Base-by-base conservation (phyloP, 2,113 vertebrate species). In the Damaliscus lunatus region DNA sequence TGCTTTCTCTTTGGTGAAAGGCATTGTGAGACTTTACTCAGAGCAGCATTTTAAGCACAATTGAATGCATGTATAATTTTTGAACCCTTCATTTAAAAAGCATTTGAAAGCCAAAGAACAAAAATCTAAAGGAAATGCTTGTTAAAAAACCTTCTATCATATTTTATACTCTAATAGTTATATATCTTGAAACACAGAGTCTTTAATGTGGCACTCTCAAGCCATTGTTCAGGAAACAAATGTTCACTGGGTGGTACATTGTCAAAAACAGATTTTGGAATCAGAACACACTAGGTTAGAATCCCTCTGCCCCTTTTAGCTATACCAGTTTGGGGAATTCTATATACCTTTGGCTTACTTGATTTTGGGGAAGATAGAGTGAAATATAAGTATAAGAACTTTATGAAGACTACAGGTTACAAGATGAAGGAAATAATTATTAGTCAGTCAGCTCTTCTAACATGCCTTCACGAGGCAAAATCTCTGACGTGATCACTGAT, bases 1-100 rank as follows among this genome's bases (percentile, higher is more conserved):
- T 85, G 31, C 60, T 97, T 90, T 88, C 23, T 88, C 43, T 94
- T 91, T 97, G 5, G 3, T 85, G 60, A 95, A 86, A 95, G 60
- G 27, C 60, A 57, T 81, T 91, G 43, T 78, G 59, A 94, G 50
- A 64, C 64, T 87, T 97, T 29, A 46, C 40, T 59, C 57, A 64
- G 3, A 77, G 88, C 33, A 55, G 27, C 52, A 74, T 95, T 95
- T 97, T 62, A 83, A 96, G 48, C n/a, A 91, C 29, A 88, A 62
- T 48, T 85, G 55, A 95, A 97, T 92, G 33, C 23, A 77, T 82
- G 83, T 57, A 3, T 67, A 74, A 90, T 90, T 96, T 96, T 88
- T 93, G 53, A 90, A 88, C 23, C 12, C n/a, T 55, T 90, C 52
- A 91, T 94, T 97, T 94, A 77, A 67, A 91, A 94, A 67, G 27